Evolutionary conservation across 2,113 vertebrate species (phyloP).

Genomic region (Protobothrops flavoviridis): DNA sequence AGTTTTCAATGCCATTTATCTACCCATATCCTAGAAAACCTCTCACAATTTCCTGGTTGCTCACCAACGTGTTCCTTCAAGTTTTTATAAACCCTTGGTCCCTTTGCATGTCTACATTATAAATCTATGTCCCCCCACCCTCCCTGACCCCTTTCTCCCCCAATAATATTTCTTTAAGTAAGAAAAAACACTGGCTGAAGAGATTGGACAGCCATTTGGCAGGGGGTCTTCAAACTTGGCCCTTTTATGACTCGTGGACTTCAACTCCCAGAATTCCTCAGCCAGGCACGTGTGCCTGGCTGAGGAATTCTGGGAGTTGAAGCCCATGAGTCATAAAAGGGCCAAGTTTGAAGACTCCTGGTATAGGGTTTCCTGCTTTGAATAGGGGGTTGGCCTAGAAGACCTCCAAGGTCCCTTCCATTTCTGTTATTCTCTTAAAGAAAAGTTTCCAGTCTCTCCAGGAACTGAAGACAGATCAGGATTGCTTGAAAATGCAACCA

Average conservation of each 20-base stretch:
- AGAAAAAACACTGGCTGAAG: neutral
- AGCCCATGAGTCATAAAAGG: too few relatives aligned
- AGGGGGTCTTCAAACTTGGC: too few relatives aligned
- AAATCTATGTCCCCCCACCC: neutral
- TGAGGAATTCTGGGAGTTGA: too few relatives aligned
- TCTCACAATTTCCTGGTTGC: neutral
- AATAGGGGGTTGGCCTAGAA: too few relatives aligned
- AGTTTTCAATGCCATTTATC: neutral
- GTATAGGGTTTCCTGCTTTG: too few relatives aligned
- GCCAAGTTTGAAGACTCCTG: too few relatives aligned
- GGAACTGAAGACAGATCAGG: too few relatives aligned
- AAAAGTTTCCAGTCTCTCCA: neutral
- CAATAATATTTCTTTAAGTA: neutral
- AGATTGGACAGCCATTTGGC: neutral
- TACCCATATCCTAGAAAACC: neutral
- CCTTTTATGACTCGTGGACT: too few relatives aligned
- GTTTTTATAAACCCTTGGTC: neutral
- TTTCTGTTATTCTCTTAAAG: neutral
- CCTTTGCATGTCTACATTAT: neutral
- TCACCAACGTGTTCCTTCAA: neutral
- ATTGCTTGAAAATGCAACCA: neutral
- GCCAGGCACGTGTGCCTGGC: too few relatives aligned
- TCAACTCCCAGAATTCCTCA: too few relatives aligned
- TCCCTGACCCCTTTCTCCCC: neutral
- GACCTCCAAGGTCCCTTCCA: too few relatives aligned